These are phyloP conservation scores for Scolopax mira DNA, from an alignment of 2,113 vertebrate genomes.

Conservation along the genomic window DNA sequence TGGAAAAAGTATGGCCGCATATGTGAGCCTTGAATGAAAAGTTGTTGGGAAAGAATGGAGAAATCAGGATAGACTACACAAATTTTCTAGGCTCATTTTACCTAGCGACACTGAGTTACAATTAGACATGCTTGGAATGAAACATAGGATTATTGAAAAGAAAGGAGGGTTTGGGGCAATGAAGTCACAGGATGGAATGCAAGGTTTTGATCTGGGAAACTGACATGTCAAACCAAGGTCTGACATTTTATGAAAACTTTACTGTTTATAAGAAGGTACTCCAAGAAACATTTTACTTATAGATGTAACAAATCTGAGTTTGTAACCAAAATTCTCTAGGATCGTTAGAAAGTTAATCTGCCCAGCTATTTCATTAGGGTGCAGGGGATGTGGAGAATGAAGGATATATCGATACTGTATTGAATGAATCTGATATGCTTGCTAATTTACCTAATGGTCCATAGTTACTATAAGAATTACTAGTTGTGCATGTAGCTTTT, in stretches of 20 bases:
- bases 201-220: background rate
- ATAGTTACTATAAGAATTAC: background rate
- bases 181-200: background rate
- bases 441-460: background rate
- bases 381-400: background rate
- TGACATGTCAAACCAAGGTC: background rate
- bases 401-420: background rate
- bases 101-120: background rate
- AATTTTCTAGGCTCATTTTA: background rate
- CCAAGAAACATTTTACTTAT: background rate
- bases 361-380: background rate
- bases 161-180: background rate
- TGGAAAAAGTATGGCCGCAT: background rate
- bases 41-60: background rate
- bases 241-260: background rate
- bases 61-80: background rate
- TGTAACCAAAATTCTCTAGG: background rate
- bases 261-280: background rate
- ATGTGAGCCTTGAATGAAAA: background rate
- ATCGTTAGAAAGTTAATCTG: background rate
- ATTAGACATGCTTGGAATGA: background rate
- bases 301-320: background rate
- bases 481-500: background rate
- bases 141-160: background rate
- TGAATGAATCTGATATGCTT: background rate